Base-by-base conservation (phyloP, 2,797 vertebrate genomes). In the Heteromormyrus szaboi region DNA sequence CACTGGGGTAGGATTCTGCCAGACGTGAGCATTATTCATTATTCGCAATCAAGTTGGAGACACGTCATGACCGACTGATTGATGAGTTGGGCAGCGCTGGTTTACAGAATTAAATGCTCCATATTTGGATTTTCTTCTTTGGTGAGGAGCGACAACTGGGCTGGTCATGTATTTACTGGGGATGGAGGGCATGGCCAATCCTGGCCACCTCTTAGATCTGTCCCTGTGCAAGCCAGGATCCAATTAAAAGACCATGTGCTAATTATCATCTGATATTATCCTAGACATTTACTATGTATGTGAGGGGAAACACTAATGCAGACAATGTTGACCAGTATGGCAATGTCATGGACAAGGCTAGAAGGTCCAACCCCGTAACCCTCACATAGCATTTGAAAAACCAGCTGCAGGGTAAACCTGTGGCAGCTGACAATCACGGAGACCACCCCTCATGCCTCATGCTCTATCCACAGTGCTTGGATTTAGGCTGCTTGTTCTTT, bases 401-500 rank as follows among this genome's bases (percentile, higher is more conserved):
- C 37, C 37, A 50, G 79, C 41, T 54, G 29, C 17, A 19, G n/a
- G 54, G 37, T 33, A 76, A 56, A 72, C 84, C 88, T 79, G 62
- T 50, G 6, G 9, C 48, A 85, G 11, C 59, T n/a, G 83, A 68
- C 81, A 41, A 83, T 4, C 59, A 46, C 7, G 29, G 33, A 86
- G n/a, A 17, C 37, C 59, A 17, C 87, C 50, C 29, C 14, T 33
- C 46, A 46, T 46, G 9, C 86, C 8, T 22, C 5, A 33, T 46
- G 29, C 7, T 62, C 17, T 81, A 81, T 33, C 56, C 1, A 2
- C 25, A 51, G 79, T 12, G 72, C 59, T 48, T 50, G 81, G 87
- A 56, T 88, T 76, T 88, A 59, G 33, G 37, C 12, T 79, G 87
- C 53, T 59, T 88, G 59, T 88, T 3, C 48, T 88, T 90, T 88